Conservation (phyloP, 2,888 invertebrate genomes). For the Folsomia candida region DNA sequence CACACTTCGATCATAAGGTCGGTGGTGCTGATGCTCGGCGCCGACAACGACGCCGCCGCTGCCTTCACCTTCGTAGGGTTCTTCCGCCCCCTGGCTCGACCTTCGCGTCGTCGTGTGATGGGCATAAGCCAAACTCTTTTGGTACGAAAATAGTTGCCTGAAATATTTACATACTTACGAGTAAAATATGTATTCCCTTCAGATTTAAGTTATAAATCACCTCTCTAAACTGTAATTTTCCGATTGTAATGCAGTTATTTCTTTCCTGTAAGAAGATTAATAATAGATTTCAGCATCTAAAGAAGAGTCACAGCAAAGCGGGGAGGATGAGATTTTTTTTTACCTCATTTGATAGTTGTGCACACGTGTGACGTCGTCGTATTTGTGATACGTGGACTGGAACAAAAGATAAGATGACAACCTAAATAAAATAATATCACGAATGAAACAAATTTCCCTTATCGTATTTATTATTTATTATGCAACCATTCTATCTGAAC, state of each 20-base stretch:
- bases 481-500: constrained; percentile 80
- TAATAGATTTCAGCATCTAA: too few species aligned
- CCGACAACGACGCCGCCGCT: constrained; percentile 40
- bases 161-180: too few species aligned
- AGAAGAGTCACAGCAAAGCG: too few species aligned
- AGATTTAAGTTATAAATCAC: too few species aligned
- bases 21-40: constrained; percentile 45
- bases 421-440: too few species aligned
- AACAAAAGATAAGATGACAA: constrained; percentile 75
- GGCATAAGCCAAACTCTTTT: constrained; percentile 72
- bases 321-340: too few species aligned
- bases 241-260: constrained; percentile 74
- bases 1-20: constrained; percentile 59
- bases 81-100: constrained; percentile 25
- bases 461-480: too few species aligned
- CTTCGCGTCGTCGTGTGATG: constrained; percentile 56
- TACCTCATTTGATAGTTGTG: constrained; percentile 83
- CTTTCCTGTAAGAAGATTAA: constrained; percentile 61
- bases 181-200: too few species aligned
- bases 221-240: constrained; percentile 79
- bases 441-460: too few species aligned
- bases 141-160: constrained; percentile 78
- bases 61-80: constrained; percentile 7
- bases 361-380: constrained; percentile 74
- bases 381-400: constrained; percentile 77